Evolutionary conservation across 2,113 vertebrate species (phyloP).

Genomic region (Probosciger aterrimus): DNA sequence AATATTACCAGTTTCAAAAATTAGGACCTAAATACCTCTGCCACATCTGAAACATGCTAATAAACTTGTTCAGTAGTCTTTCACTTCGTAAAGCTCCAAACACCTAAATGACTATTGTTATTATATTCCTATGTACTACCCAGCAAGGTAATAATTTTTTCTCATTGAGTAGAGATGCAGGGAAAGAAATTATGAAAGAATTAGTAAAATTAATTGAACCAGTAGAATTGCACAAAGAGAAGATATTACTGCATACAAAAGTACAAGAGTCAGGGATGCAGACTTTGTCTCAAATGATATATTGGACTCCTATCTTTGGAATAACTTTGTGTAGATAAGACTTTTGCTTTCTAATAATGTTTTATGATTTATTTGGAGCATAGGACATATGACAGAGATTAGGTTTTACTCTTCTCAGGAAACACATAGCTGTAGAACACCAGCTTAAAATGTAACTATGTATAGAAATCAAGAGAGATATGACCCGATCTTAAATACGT

Average conservation of each 20-base stretch:
- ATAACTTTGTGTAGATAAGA: neutral
- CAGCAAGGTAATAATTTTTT: neutral
- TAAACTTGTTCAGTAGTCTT: neutral
- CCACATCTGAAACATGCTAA: neutral
- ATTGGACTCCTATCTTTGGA: neutral
- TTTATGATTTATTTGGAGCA: neutral
- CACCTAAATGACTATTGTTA: neutral
- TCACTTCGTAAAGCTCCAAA: neutral
- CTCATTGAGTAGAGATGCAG: neutral
- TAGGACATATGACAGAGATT: neutral
- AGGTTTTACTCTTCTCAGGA: neutral
- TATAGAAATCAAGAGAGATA: neutral
- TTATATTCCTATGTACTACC: neutral
- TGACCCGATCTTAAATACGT: neutral
- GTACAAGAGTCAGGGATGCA: neutral
- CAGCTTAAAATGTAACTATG: neutral
- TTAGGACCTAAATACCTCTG: neutral
- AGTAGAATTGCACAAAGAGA: neutral
- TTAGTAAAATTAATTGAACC: neutral
- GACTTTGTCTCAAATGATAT: neutral
- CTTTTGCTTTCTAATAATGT: neutral
- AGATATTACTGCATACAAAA: neutral
- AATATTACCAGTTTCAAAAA: neutral
- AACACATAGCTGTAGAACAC: neutral
- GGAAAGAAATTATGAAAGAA: neutral